These are phyloP conservation scores for Bettongia penicillata DNA, from an alignment of 2,113 vertebrate genomes.

Conservation along the genomic window DNA sequence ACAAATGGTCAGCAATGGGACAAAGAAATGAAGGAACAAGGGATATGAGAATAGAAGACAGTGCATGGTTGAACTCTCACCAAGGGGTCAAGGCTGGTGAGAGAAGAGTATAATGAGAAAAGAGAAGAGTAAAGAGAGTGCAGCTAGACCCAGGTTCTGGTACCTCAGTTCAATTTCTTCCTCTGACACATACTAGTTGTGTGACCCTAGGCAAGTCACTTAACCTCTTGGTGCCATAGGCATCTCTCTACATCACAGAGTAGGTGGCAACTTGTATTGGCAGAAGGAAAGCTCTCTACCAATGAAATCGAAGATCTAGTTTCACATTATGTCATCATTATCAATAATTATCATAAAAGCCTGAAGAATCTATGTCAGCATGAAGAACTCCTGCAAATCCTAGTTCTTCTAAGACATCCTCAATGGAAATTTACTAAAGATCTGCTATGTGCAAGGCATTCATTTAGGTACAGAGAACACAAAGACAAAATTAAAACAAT, in stretches of 20 bases:
- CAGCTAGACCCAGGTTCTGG: neutral
- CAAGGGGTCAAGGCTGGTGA: neutral
- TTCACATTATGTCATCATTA: neutral
- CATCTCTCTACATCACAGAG: neutral
- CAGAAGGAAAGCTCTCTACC: neutral
- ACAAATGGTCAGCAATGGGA: neutral
- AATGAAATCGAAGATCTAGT: neutral
- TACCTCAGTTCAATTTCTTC: neutral
- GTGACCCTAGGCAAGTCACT: neutral
- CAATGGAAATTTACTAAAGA: neutral
- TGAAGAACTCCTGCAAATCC: neutral
- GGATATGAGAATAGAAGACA: neutral
- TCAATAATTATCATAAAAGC: neutral
- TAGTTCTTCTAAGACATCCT: neutral
- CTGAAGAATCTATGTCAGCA: neutral
- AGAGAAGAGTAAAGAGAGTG: neutral
- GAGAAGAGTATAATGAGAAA: neutral
- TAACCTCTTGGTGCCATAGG: neutral
- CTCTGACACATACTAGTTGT: neutral
- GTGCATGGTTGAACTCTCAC: neutral
- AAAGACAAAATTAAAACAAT: neutral
- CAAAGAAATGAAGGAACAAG: neutral
- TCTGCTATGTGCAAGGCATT: neutral
- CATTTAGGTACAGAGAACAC: neutral
- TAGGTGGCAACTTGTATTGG: neutral